Evolutionary conservation across 2,797 vertebrate species (phyloP).

Genomic region (Peromyscus melanophrys): DNA sequence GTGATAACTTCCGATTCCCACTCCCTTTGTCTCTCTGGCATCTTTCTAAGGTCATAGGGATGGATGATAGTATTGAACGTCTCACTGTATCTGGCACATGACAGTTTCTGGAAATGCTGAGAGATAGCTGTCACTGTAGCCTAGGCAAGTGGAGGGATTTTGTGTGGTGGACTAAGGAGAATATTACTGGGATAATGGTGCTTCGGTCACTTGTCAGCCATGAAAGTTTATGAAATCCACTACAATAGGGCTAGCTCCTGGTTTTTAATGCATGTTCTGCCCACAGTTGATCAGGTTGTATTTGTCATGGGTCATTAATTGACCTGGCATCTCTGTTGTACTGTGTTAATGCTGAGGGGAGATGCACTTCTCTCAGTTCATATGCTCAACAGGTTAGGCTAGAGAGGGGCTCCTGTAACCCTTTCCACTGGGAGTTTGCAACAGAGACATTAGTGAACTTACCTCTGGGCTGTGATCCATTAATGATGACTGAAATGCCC

Average conservation of each 20-base stretch:
- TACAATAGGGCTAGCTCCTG: neutral
- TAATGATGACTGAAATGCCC: neutral
- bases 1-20: neutral
- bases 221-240: neutral
- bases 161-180: neutral
- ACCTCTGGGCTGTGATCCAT: neutral
- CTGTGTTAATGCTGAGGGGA: neutral
- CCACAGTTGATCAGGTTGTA: neutral
- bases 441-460: conserved; percentile 26
- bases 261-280: neutral
- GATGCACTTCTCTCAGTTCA: neutral
- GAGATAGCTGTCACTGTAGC: neutral
- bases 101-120: neutral
- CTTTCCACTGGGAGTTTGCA: neutral
- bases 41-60: neutral
- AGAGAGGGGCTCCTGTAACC: neutral
- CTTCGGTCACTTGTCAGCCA: neutral
- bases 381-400: neutral
- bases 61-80: neutral
- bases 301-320: neutral
- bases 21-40: neutral
- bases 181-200: conserved; percentile 6
- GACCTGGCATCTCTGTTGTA: neutral
- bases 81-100: neutral
- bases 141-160: conserved; percentile 23